Evolutionary conservation across 2,888 invertebrate genomes (phyloP).

Genomic region (Crioceris asparagi): DNA sequence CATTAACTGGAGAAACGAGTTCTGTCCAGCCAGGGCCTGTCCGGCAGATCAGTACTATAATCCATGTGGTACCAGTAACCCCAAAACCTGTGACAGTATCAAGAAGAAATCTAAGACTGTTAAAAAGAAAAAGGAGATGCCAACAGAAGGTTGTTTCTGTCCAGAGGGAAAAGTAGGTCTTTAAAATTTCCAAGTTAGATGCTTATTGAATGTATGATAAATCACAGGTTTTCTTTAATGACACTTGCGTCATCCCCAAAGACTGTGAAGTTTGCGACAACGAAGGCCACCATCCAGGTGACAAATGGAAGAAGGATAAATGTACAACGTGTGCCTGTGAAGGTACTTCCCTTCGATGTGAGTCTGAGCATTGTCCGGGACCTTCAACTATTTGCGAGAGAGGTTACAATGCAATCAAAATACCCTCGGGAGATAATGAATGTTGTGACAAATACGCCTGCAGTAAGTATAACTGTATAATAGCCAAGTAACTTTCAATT

Average conservation of each 20-base stretch:
- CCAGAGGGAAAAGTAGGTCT: constrained; percentile 53
- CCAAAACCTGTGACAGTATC: constrained; percentile 54
- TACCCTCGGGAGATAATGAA: constrained; percentile 43
- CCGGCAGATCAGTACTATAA: constrained; percentile 40
- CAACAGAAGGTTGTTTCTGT: constrained; percentile 77
- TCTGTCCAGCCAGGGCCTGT: constrained; percentile 58
- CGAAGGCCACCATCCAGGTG: constrained; percentile 56
- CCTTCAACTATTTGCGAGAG: constrained; percentile 49
- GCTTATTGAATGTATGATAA: not conserved
- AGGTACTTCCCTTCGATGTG: constrained; percentile 51
- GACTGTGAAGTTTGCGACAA: constrained; percentile 67
- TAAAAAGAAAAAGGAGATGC: constrained; percentile 20
- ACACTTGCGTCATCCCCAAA: constrained; percentile 56
- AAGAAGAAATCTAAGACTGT: constrained; percentile 34
- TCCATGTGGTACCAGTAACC: constrained; percentile 51
- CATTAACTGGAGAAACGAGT: constrained; percentile 54
- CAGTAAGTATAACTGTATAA: constrained; percentile 37
- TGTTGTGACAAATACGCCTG: constrained; percentile 66
- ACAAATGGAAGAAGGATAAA: constrained; percentile 56
- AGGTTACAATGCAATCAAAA: constrained; percentile 44
- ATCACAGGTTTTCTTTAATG: constrained; percentile 52
- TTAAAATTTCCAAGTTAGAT: not conserved
- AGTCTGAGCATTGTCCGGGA: constrained; percentile 47
- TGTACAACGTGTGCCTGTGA: constrained; percentile 66
- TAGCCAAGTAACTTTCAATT: not conserved